phyloP scores from a whole-genome alignment of 2,888 invertebrate species.

The Leptopilina syphax region DNA sequence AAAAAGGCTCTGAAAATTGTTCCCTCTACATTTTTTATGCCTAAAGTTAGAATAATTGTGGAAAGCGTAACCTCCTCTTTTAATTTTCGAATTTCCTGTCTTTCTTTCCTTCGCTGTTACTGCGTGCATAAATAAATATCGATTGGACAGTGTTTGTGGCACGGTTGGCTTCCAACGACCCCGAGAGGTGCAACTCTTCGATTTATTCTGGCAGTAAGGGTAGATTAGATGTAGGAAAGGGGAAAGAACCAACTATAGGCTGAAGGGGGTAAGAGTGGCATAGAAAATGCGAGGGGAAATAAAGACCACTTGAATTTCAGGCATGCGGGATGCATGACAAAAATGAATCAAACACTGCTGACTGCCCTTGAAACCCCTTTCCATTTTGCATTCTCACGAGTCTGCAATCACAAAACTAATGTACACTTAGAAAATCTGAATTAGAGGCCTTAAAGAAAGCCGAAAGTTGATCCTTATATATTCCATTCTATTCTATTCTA shows the following conservation, averaged over 20 bases:
- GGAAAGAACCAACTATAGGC: not conserved
- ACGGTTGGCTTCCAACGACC: slow-evolving; percentile 35
- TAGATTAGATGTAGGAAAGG: slow-evolving; percentile 34
- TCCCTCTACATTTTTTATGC: no score
- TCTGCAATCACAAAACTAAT: slow-evolving; percentile 15
- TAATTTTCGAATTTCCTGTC: no score
- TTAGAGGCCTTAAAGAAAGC: not conserved
- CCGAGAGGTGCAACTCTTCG: slow-evolving; percentile 14
- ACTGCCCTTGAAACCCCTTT: slow-evolving; percentile 23
- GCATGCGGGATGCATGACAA: slow-evolving; percentile 13
- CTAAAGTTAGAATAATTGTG: no score
- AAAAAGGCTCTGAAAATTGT: no score
- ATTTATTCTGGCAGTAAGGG: slow-evolving; percentile 28
- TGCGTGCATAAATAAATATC: not conserved
- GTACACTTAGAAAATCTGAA: not conserved
- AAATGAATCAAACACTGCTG: slow-evolving; percentile 2
- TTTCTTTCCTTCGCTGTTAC: no score
- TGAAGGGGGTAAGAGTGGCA: not conserved
- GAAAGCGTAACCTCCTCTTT: no score
- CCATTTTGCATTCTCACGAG: slow-evolving; percentile 31
- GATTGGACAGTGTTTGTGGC: slow-evolving; percentile 24
- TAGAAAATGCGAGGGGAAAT: slow-evolving; percentile 1
- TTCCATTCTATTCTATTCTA: no score
- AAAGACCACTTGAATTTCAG: slow-evolving; percentile 31
- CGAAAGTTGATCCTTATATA: not conserved